Evolutionary conservation across 2,888 invertebrate genomes (phyloP), one percentile per base, ranked within the genome.

Genomic region (Papilio gigon): DNA sequence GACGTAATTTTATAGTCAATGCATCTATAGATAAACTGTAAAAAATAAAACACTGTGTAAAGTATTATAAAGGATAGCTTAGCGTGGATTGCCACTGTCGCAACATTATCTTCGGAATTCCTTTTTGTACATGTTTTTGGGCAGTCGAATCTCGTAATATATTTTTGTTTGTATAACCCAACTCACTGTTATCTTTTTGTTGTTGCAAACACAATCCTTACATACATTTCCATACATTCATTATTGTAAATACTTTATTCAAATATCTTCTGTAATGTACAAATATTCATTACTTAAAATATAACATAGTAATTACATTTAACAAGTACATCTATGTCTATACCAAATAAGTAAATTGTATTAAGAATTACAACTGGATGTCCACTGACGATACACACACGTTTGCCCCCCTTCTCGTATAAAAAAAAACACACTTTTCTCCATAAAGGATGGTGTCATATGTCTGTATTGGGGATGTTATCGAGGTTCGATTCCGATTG

Each of bases 151-250:
- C 2, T 4, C 14, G 14, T 11, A 25, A 58, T 35, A 17, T 35
- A 33, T 59, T 33, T 59, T n/a, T 9, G 3, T 30, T 8, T 14
- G 12, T n/a, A 11, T 22, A 20, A 6, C 25, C 9, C 1, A 50
- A 50, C 22, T 25, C 53, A 53, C 9, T 5, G 27, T 25, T 11
- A 14, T 53, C 3, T 56, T 53, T 27, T 12, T 58, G 2, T 58
- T 58, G 47, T 47, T 47, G 17, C 4, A 27, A 12, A 59, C 59
- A 37, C 59, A 37, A 37, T 59, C 37, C 59, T 59, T 59, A 59
- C 33, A 33, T 59, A 59, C 58, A 59, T 59, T 59, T 59, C 58
- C 58, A 58, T 58, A 35, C 6, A 20, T 20, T 20, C 1, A 35
- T 20, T 1, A 47, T 30, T 22, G 37, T 59, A 59, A 37, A 59